These are phyloP conservation scores for Corvus moneduloides DNA, from an alignment of 2,113 vertebrate species.

Conservation along the genomic window DNA sequence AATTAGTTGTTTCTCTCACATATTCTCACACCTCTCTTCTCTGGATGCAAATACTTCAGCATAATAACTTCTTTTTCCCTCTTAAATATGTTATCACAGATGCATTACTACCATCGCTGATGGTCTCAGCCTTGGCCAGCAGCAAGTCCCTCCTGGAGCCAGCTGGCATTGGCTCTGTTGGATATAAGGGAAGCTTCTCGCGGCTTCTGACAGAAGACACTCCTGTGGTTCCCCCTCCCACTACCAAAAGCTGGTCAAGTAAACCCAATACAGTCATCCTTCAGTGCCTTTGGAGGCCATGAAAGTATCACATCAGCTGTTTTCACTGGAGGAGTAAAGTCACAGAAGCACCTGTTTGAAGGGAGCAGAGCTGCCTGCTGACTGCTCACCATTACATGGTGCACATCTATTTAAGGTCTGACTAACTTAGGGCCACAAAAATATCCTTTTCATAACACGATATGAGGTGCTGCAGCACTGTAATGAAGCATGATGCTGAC, in stretches of 20 bases:
- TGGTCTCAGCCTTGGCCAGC: background rate
- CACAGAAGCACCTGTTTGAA: background rate
- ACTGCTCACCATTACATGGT: background rate
- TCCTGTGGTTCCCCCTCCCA: background rate
- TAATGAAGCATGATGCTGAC: background rate
- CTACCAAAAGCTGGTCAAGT: background rate
- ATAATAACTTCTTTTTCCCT: background rate
- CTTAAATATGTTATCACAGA: background rate
- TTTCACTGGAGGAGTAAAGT: background rate
- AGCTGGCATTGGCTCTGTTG: background rate
- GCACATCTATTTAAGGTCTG: background rate
- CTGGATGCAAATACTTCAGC: background rate
- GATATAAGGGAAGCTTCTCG: background rate
- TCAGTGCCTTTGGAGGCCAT: background rate
- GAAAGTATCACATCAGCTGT: background rate
- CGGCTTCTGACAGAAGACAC: background rate
- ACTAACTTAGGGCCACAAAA: background rate
- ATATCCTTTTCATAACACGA: background rate
- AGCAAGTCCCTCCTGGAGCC: background rate
- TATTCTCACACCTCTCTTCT: background rate
- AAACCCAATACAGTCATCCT: background rate
- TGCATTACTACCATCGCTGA: accelerated
- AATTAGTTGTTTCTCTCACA: background rate
- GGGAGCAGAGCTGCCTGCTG: background rate
- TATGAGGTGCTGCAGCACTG: background rate